Conservation (phyloP, 2,113 vertebrate genomes). For the Solea senegalensis region DNA sequence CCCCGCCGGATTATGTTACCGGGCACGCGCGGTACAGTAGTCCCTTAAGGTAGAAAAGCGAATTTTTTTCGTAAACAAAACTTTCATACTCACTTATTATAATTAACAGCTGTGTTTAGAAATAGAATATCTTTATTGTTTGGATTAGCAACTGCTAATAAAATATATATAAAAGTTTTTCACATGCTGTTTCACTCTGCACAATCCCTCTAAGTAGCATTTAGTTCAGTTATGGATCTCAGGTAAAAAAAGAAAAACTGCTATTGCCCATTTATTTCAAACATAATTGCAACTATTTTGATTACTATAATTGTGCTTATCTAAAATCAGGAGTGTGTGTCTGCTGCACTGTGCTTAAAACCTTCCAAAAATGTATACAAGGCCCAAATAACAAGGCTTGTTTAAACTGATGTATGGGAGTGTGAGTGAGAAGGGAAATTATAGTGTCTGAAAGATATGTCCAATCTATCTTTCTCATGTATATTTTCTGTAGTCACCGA, state of each 20-base stretch:
- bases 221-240: no score
- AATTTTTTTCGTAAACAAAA: no score
- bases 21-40: conserved; percentile 60
- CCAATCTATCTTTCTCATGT: conserved; percentile 66
- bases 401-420: conserved; percentile 48
- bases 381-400: conserved; percentile 24
- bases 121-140: no score
- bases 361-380: not conserved
- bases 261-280: not conserved
- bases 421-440: conserved; percentile 44
- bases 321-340: not conserved
- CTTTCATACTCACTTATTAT: no score
- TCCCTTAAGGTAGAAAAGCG: not conserved
- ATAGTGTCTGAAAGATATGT: conserved; percentile 55
- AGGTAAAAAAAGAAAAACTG: no score
- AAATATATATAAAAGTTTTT: no score
- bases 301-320: not conserved
- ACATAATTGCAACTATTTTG: not conserved
- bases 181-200: no score
- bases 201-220: no score
- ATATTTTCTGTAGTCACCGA: conserved; percentile 70
- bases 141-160: no score
- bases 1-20: conserved; percentile 75
- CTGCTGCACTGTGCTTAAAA: not conserved
- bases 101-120: no score